These are phyloP conservation scores for Drosophila melanica DNA, from an alignment of 1,140 invertebrate species.

Conservation along the genomic window DNA sequence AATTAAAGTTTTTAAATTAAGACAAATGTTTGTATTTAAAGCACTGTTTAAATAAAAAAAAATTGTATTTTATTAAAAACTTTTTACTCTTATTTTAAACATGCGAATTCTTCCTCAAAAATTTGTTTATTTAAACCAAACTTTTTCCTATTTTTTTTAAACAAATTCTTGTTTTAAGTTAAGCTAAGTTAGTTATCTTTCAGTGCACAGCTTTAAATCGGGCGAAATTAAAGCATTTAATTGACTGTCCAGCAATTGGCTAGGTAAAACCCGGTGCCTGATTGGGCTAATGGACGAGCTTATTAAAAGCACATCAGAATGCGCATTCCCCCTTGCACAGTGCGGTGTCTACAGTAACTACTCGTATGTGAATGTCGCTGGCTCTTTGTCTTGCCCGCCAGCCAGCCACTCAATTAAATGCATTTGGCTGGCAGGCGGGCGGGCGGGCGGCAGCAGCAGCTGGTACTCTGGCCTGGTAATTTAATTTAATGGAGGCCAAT, in stretches of 20 bases:
- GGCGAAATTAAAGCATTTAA: conserved; percentile 52
- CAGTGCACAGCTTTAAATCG: conserved; percentile 31
- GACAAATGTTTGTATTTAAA: too few species aligned
- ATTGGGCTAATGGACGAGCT: conserved; percentile 67
- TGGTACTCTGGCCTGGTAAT: conserved; percentile 11
- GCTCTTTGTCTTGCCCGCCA: conserved; percentile 23
- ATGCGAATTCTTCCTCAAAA: too few species aligned
- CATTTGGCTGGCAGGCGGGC: too few species aligned
- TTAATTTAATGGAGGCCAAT: conserved; percentile 27
- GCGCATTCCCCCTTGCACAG: conserved; percentile 9
- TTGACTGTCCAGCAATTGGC: conserved; percentile 46
- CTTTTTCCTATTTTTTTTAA: too few species aligned
- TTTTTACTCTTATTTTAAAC: too few species aligned
- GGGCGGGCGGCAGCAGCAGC: too few species aligned
- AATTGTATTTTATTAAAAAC: too few species aligned
- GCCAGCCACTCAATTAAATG: conserved; percentile 66
- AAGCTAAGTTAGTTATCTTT: not conserved
- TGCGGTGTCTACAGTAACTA: not conserved
- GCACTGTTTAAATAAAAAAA: too few species aligned
- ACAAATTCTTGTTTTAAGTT: too few species aligned
- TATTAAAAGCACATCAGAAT: conserved; percentile 22
- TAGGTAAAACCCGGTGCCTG: conserved; percentile 35
- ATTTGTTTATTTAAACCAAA: too few species aligned
- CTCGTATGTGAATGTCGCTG: conserved; percentile 7
- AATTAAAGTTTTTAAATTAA: too few species aligned